Evolutionary conservation across 2,113 vertebrate genomes (phyloP).

Genomic region (Mirounga angustirostris): DNA sequence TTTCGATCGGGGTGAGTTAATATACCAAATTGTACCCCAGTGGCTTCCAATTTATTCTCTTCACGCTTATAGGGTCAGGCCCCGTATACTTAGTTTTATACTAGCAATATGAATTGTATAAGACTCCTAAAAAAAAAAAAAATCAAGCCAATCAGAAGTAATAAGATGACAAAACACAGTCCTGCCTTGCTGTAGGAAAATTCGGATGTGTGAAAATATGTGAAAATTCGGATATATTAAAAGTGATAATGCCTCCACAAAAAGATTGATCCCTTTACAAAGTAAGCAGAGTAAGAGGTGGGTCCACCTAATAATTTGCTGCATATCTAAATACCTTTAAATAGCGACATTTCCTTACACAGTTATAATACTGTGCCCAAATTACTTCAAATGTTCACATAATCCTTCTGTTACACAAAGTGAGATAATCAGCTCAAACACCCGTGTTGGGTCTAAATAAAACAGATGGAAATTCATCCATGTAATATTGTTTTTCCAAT

Average conservation of each 20-base stretch:
- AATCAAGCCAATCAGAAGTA: constrained; percentile 66
- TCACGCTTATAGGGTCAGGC: constrained; percentile 60
- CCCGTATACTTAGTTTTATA: constrained; percentile 54
- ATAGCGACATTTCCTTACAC: background rate
- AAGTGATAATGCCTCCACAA: background rate
- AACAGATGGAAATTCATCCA: constrained; percentile 17
- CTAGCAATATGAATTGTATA: constrained; percentile 57
- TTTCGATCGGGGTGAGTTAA: constrained; percentile 73
- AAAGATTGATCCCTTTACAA: constrained; percentile 22
- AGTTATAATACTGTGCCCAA: constrained; percentile 4
- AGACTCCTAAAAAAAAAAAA: constrained; percentile 51
- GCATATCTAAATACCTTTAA: background rate
- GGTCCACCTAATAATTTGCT: background rate
- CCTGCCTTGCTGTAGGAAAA: background rate
- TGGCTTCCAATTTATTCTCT: constrained; percentile 67
- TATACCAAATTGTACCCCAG: constrained; percentile 51
- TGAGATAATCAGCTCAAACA: background rate
- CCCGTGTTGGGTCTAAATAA: background rate
- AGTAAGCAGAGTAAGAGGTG: background rate
- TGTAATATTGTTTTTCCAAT: background rate
- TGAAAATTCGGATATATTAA: constrained; percentile 42
- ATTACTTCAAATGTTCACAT: constrained; percentile 40
- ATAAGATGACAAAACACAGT: constrained; percentile 34
- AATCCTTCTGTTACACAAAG: constrained; percentile 19
- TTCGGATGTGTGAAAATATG: background rate